Conservation (phyloP, 1,140 invertebrate species). For the Drosophila mayri region DNA sequence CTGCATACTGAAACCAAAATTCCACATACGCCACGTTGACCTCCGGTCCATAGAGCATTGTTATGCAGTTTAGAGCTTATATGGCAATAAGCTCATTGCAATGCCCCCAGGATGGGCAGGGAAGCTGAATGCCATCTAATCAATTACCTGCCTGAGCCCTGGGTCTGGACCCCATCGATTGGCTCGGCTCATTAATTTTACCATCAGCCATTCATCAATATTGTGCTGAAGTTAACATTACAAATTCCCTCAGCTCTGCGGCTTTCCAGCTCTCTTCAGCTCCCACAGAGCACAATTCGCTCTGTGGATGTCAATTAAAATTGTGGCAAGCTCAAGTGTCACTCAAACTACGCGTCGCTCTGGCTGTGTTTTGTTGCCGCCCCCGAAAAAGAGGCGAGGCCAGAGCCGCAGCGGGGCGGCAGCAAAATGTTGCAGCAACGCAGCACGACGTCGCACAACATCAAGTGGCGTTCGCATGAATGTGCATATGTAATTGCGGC, state of each 20-base stretch:
- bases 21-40: slow-evolving; percentile 31
- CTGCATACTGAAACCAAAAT: background rate
- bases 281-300: slow-evolving; percentile 25
- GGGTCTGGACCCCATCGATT: slow-evolving; percentile 29
- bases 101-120: slow-evolving; percentile 3
- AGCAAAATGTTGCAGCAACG: background rate
- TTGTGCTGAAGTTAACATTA: slow-evolving; percentile 46
- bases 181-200: slow-evolving; percentile 59
- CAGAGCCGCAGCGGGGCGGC: background rate
- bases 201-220: slow-evolving; percentile 64
- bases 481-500: slow-evolving; percentile 82
- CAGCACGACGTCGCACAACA: slow-evolving; percentile 28
- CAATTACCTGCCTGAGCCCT: slow-evolving; percentile 44
- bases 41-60: slow-evolving; percentile 1
- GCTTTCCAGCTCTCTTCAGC: background rate
- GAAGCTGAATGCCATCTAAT: slow-evolving; percentile 48
- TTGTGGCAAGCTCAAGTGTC: slow-evolving; percentile 77
- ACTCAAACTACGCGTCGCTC: slow-evolving; percentile 46
- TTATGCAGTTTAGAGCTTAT: slow-evolving; percentile 33
- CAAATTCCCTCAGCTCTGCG: slow-evolving; percentile 20
- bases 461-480: slow-evolving; percentile 76
- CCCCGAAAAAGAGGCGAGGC: slow-evolving; percentile 36
- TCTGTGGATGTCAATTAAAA: slow-evolving; percentile 76
- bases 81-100: slow-evolving; percentile 11
- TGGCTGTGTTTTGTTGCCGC: slow-evolving; percentile 28